Percentiles rank a stretch among this genome's conserved stretches.
phyloP scores from a whole-genome alignment of 2,888 invertebrate species.

The Bruchidius siliquastri region DNA sequence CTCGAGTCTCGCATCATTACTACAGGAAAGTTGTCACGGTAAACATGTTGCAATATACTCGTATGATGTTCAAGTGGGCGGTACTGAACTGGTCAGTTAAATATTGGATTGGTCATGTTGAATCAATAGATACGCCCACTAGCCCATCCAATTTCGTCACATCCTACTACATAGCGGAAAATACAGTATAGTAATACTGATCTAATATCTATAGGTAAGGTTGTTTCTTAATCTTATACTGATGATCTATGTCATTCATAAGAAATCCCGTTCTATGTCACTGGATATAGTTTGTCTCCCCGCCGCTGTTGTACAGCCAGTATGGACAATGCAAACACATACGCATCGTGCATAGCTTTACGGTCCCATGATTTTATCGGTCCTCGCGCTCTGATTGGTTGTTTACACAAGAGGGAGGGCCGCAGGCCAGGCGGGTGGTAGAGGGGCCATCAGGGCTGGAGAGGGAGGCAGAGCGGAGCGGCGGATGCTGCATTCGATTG shows the following conservation, averaged over 20 bases:
- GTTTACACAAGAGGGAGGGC: conserved; percentile 46
- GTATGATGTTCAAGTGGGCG: too few relatives aligned
- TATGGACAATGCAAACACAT: conserved; percentile 36
- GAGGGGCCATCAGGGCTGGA: background rate
- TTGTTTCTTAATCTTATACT: background rate
- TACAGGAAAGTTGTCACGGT: too few relatives aligned
- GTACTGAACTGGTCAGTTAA: too few relatives aligned
- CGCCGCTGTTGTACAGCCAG: conserved; percentile 1
- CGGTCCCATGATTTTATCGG: conserved; percentile 50
- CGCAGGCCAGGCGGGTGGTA: conserved; percentile 26
- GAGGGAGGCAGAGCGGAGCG: conserved; percentile 19
- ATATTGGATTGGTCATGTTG: too few relatives aligned
- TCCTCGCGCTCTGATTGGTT: conserved; percentile 46
- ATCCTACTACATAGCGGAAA: too few relatives aligned
- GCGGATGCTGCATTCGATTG: conserved; percentile 38
- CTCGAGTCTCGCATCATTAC: too few relatives aligned
- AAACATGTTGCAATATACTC: too few relatives aligned
- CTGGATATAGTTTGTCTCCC: background rate
- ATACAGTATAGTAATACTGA: too few relatives aligned
- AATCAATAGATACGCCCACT: too few relatives aligned
- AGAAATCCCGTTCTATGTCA: background rate
- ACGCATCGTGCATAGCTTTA: conserved; percentile 46
- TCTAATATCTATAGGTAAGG: too few relatives aligned
- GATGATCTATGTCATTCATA: background rate
- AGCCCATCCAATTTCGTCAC: too few relatives aligned